Evolutionary conservation across 1,140 invertebrate species (phyloP), one percentile per base, ranked within the genome.

Genomic region (Drosophila ohnishii): DNA sequence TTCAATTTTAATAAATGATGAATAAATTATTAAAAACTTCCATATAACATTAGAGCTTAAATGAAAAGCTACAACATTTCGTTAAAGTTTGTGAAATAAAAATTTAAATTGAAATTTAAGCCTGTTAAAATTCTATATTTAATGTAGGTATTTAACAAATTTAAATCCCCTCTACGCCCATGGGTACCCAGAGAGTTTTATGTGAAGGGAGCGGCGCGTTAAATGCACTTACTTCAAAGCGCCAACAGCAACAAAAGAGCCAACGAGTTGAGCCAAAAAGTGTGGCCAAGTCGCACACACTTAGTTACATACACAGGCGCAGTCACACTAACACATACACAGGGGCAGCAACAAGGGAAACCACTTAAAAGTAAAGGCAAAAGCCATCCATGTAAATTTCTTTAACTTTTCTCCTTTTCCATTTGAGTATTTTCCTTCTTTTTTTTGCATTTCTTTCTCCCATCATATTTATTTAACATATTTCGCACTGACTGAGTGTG

Each of bases 161-260:
- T 0, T 8, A 28, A 28, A 0, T 5, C 16, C 16, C 16, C 25
- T 25, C 59, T 63, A 63, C 61, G 61, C 28, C 55, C 55, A 32
- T 63, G 61, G 0, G 1, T 2, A 0, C 35, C 8, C 16, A 39
- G 19, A 16, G 40, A 30, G 72, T 42, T 34, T 13, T 30, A 47
- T 47, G 70, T 28, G 48, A 37, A 50, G 61, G 55, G 51, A 63
- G 64, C 44, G 53, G 61, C 76, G 80, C 72, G 69, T 82, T 82
- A 82, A 82, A 82, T 82, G 79, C 79, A 82, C 79, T 82, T 82
- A 82, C 79, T 82, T 82, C 79, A 82, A 82, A 82, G 79, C 74
- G 53, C 59, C 74, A 77, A 77, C 65, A 77, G 75, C 80, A 82
- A 77, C 73, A 77, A 80, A 73, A 78, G 58, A 71, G 45, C 56